Evolutionary conservation across 2,113 vertebrate species (phyloP).

Genomic region (Dromas ardeola): DNA sequence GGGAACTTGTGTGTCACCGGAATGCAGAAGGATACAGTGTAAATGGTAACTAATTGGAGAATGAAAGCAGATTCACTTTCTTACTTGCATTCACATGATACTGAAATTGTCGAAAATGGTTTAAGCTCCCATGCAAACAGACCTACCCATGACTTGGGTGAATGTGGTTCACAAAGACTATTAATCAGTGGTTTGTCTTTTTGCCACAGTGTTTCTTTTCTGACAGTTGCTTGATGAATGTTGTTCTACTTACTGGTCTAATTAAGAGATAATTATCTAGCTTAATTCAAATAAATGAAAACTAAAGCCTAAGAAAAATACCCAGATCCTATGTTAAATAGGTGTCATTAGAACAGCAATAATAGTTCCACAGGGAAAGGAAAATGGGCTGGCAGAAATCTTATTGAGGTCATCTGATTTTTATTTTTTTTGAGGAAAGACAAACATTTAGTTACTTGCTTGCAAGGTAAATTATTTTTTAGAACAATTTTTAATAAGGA

Average conservation of each 20-base stretch:
- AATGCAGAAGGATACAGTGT: background rate
- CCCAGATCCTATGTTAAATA: background rate
- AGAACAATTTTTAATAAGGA: background rate
- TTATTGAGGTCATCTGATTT: background rate
- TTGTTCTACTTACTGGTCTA: background rate
- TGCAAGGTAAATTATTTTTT: background rate
- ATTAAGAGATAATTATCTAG: background rate
- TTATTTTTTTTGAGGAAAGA: background rate
- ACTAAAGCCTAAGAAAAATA: background rate
- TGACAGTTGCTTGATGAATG: background rate
- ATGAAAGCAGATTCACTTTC: background rate
- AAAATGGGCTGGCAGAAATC: background rate
- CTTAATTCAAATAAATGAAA: background rate
- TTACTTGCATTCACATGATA: background rate
- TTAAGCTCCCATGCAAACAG: background rate
- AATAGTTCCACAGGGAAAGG: background rate
- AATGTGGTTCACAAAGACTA: background rate
- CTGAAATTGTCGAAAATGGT: background rate
- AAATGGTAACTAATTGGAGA: background rate
- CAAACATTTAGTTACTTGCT: background rate
- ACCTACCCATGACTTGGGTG: background rate
- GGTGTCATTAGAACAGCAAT: background rate
- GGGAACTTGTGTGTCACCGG: background rate
- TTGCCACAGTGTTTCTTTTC: background rate
- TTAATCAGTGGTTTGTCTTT: background rate